Percentiles rank a stretch among this genome's conserved stretches.
These are phyloP conservation scores for Gavialis gangeticus DNA, from an alignment of 2,113 vertebrate species.

Conservation along the genomic window DNA sequence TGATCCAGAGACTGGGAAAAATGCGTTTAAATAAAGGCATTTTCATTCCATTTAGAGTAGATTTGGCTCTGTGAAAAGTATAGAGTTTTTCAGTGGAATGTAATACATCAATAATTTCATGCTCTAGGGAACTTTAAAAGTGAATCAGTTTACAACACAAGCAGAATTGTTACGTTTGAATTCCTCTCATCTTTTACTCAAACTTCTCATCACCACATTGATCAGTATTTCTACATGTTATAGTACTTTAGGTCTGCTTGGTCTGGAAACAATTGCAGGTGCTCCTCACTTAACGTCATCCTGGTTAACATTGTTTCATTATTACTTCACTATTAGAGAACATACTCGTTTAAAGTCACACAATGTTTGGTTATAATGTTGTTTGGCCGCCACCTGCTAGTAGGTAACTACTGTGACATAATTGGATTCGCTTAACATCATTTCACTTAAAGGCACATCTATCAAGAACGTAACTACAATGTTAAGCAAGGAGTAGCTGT, in stretches of 20 bases:
- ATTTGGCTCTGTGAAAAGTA: slow-evolving; percentile 42
- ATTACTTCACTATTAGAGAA: no score
- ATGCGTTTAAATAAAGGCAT: slow-evolving; percentile 34
- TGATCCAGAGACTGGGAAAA: slow-evolving; percentile 21
- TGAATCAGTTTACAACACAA: background rate
- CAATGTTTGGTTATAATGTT: no score
- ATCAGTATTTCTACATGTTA: background rate
- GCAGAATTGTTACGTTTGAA: background rate
- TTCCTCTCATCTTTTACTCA: slow-evolving; percentile 26
- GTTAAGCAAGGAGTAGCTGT: no score
- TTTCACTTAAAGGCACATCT: no score
- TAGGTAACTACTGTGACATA: no score
- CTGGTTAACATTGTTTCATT: no score
- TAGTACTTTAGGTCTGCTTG: background rate
- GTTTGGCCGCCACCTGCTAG: no score
- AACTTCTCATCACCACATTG: background rate
- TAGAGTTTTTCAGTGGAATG: slow-evolving; percentile 25
- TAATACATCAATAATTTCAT: slow-evolving; percentile 2
- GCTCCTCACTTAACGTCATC: no score
- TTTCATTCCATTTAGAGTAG: slow-evolving; percentile 45
- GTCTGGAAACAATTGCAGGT: slow-evolving; percentile 29
- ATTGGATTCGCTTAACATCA: no score
- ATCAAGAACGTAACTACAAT: no score
- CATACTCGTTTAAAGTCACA: no score
- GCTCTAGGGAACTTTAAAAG: background rate